Evolutionary conservation across 1,140 invertebrate genomes (phyloP).

Genomic region (Lysiphlebus fabarum): DNA sequence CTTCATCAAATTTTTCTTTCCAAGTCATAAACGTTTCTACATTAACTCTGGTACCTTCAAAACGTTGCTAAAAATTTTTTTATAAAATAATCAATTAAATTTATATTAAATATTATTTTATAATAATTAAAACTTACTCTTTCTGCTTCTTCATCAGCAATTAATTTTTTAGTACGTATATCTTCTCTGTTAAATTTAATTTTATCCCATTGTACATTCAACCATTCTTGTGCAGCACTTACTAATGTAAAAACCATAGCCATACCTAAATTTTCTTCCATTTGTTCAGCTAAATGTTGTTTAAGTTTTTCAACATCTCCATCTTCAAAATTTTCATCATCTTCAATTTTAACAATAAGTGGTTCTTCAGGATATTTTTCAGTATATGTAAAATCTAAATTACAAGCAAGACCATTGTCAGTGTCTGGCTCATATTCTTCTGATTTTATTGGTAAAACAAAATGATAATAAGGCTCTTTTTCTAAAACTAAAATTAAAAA

Average conservation of each 20-base stretch:
- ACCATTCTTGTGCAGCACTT: constrained; percentile 87
- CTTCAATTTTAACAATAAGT: constrained; percentile 75
- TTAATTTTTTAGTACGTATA: constrained; percentile 63
- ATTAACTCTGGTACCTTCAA: constrained; percentile 92
- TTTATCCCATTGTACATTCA: constrained; percentile 80
- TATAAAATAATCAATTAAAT: constrained; percentile 15
- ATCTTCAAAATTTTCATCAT: constrained; percentile 77
- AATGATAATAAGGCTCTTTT: constrained; percentile 68
- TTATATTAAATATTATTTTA: constrained; percentile 16
- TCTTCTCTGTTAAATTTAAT: constrained; percentile 72
- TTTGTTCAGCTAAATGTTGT: constrained; percentile 67
- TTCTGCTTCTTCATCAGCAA: constrained; percentile 84
- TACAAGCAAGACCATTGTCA: constrained; percentile 65
- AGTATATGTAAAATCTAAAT: constrained; percentile 80
- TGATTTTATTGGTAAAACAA: constrained; percentile 75
- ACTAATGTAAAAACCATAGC: constrained; percentile 97
- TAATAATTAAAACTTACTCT: constrained; percentile 55
- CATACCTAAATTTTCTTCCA: constrained; percentile 90
- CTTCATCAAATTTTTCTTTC: constrained; percentile 91
- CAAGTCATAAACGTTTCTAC: constrained; percentile 95
- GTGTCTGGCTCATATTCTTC: constrained; percentile 67
- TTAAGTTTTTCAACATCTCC: constrained; percentile 66
- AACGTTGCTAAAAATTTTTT: constrained; percentile 69
- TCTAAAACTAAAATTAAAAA: constrained; percentile 62
- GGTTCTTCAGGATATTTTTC: constrained; percentile 85